Percentiles rank a stretch among this genome's conserved stretches.
Evolutionary conservation across 1,140 invertebrate species (phyloP).

Genomic region (Acyrthosiphon pisum): DNA sequence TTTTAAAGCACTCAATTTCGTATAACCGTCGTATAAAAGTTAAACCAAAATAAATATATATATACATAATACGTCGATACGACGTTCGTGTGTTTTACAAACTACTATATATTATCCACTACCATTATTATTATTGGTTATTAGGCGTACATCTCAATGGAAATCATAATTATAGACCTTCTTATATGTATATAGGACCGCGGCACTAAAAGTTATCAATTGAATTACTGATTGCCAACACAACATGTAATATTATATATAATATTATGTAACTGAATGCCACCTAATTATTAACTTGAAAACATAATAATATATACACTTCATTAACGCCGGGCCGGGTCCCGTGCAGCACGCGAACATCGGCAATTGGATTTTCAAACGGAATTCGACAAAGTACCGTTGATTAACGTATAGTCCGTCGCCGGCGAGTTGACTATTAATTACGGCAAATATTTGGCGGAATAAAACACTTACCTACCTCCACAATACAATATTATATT

Average conservation of each 20-base stretch:
- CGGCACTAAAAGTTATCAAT: neutral
- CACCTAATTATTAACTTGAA: neutral
- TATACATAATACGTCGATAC: neutral
- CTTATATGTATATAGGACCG: neutral
- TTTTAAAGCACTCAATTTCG: neutral
- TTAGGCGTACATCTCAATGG: neutral
- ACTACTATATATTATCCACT: neutral
- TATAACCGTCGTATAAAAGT: neutral
- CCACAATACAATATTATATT: too few species aligned
- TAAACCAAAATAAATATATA: neutral
- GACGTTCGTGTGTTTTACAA: neutral
- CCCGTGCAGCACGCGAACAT: neutral
- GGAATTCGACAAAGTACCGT: neutral
- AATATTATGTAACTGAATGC: neutral
- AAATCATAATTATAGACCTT: neutral
- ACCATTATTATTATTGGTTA: neutral
- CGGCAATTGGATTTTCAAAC: neutral
- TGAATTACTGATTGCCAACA: neutral
- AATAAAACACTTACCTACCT: neutral
- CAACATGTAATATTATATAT: neutral
- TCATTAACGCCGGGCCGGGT: neutral
- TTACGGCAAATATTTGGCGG: neutral
- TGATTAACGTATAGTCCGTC: neutral
- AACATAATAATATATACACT: conserved; percentile 1
- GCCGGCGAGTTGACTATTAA: neutral